These are phyloP conservation scores for Proterorhinus semilunaris DNA, from an alignment of 2,113 vertebrate genomes.

Conservation along the genomic window DNA sequence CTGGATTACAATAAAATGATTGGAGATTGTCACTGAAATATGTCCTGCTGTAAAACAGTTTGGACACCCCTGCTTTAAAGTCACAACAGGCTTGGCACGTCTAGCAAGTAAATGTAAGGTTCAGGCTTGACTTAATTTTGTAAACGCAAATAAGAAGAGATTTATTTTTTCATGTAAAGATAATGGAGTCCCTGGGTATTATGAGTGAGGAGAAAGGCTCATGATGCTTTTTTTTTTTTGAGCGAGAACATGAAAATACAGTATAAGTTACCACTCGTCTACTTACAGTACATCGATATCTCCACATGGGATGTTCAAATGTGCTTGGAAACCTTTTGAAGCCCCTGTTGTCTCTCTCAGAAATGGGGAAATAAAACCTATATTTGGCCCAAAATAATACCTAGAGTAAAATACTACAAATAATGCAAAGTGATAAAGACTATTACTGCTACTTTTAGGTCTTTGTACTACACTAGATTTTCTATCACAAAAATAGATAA, in stretches of 20 bases:
- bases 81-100: slow-evolving; percentile 67
- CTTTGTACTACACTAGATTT: slow-evolving; percentile 61
- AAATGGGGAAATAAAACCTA: slow-evolving; percentile 62
- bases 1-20: too few species aligned
- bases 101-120: slow-evolving; percentile 55
- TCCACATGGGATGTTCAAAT: slow-evolving; percentile 65
- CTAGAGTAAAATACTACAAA: slow-evolving; percentile 44
- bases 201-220: slow-evolving; percentile 46
- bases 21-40: background rate
- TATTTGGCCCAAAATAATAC: slow-evolving; percentile 49
- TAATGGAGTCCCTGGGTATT: slow-evolving; percentile 58
- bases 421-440: slow-evolving; percentile 38
- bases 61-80: slow-evolving; percentile 13
- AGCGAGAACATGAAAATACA: slow-evolving; percentile 48
- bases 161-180: slow-evolving; percentile 45
- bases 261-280: slow-evolving; percentile 55
- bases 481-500: slow-evolving; percentile 59
- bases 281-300: slow-evolving; percentile 69
- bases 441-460: slow-evolving; percentile 60
- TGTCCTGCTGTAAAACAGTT: slow-evolving; percentile 1
- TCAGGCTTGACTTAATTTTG: slow-evolving; percentile 42
- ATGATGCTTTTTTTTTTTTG: slow-evolving; percentile 39
- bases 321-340: slow-evolving; percentile 75
- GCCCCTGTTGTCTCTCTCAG: slow-evolving; percentile 62
- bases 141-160: slow-evolving; percentile 43